Evolutionary conservation across 2,797 vertebrate genomes (phyloP).

Genomic region (Tenualosa thibaudeaui): DNA sequence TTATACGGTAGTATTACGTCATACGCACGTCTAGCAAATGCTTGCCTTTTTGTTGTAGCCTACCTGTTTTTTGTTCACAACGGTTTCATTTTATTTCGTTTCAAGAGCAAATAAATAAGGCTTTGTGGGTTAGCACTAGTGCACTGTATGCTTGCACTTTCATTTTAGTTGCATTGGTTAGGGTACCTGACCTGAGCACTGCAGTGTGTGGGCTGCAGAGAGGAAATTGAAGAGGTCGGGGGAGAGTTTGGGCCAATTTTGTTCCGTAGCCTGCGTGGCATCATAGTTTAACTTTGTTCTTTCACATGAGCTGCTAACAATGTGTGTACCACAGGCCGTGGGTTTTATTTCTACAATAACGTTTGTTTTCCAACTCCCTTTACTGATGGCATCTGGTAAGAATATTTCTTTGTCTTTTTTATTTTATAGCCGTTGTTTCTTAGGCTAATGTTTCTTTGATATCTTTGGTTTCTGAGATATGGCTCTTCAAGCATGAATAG

Average conservation of each 20-base stretch:
- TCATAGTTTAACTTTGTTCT: no score
- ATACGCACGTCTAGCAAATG: conserved; percentile 33
- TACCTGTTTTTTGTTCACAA: no score
- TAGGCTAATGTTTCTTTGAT: no score
- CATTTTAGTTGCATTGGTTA: neutral
- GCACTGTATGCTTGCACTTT: neutral
- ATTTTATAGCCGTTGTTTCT: no score
- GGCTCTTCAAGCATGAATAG: no score
- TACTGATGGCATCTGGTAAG: neutral
- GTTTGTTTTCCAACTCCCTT: neutral
- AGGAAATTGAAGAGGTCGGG: neutral
- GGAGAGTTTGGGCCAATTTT: neutral
- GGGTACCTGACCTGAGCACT: neutral
- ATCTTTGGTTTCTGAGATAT: no score
- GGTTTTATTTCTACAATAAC: neutral
- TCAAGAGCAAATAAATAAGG: no score
- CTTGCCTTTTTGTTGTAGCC: neutral
- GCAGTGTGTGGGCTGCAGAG: neutral
- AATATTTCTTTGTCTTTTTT: neutral
- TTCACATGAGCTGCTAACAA: no score
- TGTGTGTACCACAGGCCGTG: neutral
- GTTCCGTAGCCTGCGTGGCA: neutral
- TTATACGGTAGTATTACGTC: conserved; percentile 66
- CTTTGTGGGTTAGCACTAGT: no score
- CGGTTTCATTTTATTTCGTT: no score